These are phyloP conservation scores for Dascyllus trimaculatus DNA, from an alignment of 2,113 vertebrate species.

Conservation along the genomic window DNA sequence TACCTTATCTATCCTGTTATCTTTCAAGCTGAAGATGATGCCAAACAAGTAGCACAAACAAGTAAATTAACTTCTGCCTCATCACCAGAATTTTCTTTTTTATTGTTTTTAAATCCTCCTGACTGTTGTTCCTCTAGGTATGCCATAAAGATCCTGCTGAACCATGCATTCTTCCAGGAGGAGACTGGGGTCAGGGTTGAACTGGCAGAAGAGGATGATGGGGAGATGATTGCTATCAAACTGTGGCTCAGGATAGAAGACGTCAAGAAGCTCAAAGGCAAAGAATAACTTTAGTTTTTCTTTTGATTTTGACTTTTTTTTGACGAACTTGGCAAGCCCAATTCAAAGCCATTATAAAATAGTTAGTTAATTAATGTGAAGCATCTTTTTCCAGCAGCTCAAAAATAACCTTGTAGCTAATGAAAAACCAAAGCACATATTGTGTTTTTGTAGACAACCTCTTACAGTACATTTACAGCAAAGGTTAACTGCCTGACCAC, in stretches of 20 bases:
- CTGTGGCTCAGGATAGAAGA: slow-evolving; percentile 98
- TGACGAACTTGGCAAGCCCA: no score
- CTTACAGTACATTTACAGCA: rapidly evolving
- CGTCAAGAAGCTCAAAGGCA: slow-evolving; percentile 96
- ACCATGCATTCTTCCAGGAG: slow-evolving; percentile 99
- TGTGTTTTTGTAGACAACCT: no score
- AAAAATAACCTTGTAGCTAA: neutral
- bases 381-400: neutral
- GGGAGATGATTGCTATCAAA: slow-evolving; percentile 98
- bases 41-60: neutral
- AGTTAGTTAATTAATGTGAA: neutral
- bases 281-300: neutral
- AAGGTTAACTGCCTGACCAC: neutral
- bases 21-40: neutral
- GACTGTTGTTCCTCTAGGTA: slow-evolving; percentile 83
- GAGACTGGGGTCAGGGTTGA: slow-evolving; percentile 98
- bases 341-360: no score
- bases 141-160: slow-evolving; percentile 97
- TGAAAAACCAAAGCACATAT: neutral
- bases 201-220: slow-evolving; percentile 97
- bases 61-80: neutral
- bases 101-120: neutral
- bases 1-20: slow-evolving; percentile 16
- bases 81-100: neutral
- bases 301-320: neutral